These are phyloP conservation scores for Spicauda simplicius DNA, from an alignment of 2,888 invertebrate species.

Conservation along the genomic window DNA sequence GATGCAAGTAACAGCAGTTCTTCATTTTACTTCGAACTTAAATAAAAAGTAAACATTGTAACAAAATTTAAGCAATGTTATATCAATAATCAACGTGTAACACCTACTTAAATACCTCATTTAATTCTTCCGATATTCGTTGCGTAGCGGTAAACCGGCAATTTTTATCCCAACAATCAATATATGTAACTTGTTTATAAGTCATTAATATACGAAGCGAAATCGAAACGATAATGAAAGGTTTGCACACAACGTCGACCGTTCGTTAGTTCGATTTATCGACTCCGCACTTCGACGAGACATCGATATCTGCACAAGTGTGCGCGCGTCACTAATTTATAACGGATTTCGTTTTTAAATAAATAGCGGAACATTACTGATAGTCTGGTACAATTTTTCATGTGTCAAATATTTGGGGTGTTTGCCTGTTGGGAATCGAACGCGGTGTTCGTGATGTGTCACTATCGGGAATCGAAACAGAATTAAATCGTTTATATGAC, in stretches of 20 bases:
- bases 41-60: too few relatives aligned
- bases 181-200: conserved; percentile 63
- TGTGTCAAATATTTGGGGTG: background rate
- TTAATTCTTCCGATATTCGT: conserved; percentile 51
- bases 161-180: conserved; percentile 57
- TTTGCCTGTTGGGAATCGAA: background rate
- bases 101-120: conserved; percentile 46
- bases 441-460: too few relatives aligned
- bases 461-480: too few relatives aligned
- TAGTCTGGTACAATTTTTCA: background rate
- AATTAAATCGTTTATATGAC: too few relatives aligned
- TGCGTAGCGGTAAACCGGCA: conserved; percentile 46
- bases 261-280: conserved; percentile 75
- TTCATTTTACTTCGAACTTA: too few relatives aligned
- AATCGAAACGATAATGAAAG: conserved; percentile 72
- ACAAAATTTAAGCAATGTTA: too few relatives aligned
- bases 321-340: conserved; percentile 56
- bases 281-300: conserved; percentile 53
- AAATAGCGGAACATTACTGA: background rate
- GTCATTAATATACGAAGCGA: conserved; percentile 67
- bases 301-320: conserved; percentile 68
- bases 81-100: background rate
- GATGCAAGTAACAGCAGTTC: too few relatives aligned
- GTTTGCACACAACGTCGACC: conserved; percentile 46
- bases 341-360: conserved; percentile 5